These are phyloP conservation scores for Lutjanus campechanus DNA, from an alignment of 2,797 vertebrate species.

Conservation along the genomic window DNA sequence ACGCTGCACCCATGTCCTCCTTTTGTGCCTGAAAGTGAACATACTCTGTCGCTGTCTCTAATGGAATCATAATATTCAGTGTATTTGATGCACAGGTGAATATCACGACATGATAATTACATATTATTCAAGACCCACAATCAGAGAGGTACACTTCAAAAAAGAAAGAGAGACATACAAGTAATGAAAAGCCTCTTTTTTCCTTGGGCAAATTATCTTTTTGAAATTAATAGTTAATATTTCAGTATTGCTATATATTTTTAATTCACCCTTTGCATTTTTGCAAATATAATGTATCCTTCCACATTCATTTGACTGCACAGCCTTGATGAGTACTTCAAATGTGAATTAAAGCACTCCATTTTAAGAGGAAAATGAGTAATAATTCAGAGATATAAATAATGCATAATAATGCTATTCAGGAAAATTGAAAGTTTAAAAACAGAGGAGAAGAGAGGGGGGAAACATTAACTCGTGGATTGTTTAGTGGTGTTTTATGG, in stretches of 20 bases:
- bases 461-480: conserved; percentile 65
- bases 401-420: conserved; percentile 88
- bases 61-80: conserved; percentile 53
- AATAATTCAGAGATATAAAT: conserved; percentile 91
- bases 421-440: conserved; percentile 85
- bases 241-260: conserved; percentile 88
- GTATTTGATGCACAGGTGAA: conserved; percentile 60
- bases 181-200: conserved; percentile 82
- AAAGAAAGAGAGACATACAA: conserved; percentile 64
- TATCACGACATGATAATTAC: conserved; percentile 63
- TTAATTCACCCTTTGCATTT: conserved; percentile 88
- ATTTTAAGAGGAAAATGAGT: conserved; percentile 89
- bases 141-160: conserved; percentile 60
- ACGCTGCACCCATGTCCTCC: conserved; percentile 28
- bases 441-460: conserved; percentile 67
- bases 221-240: conserved; percentile 89
- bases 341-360: conserved; percentile 89
- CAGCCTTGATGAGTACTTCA: conserved; percentile 88
- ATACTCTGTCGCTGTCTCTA: conserved; percentile 9
- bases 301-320: conserved; percentile 83
- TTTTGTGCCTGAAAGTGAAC: conserved; percentile 50
- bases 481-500: conserved; percentile 64
- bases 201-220: conserved; percentile 82
- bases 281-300: conserved; percentile 89
- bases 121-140: conserved; percentile 61